Evolutionary conservation across 2,113 vertebrate genomes (phyloP).

Genomic region (Ictalurus punctatus): DNA sequence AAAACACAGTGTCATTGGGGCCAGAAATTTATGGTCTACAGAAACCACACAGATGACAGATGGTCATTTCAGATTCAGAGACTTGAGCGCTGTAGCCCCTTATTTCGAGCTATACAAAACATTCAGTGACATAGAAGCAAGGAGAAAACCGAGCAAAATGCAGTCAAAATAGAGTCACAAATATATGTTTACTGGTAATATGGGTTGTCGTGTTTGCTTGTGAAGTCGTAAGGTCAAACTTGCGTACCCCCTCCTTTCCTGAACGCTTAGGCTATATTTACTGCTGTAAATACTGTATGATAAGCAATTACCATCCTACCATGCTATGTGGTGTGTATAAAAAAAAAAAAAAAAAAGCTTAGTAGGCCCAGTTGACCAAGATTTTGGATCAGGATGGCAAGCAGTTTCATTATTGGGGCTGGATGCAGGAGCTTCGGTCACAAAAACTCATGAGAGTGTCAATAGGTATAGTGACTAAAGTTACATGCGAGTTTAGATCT

Average conservation of each 20-base stretch:
- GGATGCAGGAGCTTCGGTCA: neutral
- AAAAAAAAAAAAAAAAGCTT: neutral
- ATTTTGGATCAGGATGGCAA: neutral
- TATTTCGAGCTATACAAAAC: slow-evolving; percentile 9
- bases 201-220: neutral
- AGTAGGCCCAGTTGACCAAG: neutral
- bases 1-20: neutral
- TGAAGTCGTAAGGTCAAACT: neutral
- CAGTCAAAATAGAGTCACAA: neutral
- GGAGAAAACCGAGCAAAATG: neutral
- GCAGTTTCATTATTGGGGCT: neutral
- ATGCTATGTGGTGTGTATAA: neutral
- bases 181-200: neutral
- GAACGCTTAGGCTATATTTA: neutral
- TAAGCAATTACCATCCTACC: neutral
- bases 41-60: slow-evolving; percentile 16
- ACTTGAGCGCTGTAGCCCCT: neutral
- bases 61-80: neutral
- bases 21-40: neutral
- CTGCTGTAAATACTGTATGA: neutral
- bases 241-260: neutral
- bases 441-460: neutral
- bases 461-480: neutral
- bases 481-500: neutral
- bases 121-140: neutral